Conservation (phyloP, 2,797 vertebrate species). For the Helicolenus hilgendorfi region DNA sequence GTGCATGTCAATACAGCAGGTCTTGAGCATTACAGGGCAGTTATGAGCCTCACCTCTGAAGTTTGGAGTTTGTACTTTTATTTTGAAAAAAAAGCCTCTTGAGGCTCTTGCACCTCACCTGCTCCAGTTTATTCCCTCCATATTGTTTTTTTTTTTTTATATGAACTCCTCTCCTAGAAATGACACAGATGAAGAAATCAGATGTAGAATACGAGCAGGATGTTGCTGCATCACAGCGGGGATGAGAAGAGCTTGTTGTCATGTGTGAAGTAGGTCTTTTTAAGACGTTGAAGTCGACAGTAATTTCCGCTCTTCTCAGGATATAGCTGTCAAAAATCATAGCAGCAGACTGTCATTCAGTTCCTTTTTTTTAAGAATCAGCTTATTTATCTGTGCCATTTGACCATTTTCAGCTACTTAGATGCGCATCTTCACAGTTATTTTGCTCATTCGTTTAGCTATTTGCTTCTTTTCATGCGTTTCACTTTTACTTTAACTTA, state of each 20-base stretch:
- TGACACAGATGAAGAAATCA: constrained; percentile 52
- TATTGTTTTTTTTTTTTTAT: constrained; percentile 16
- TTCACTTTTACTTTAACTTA: background rate
- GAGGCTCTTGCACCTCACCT: background rate
- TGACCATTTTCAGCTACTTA: background rate
- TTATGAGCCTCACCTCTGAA: constrained; percentile 10
- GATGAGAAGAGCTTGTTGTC: constrained; percentile 72
- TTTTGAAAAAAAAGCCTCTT: background rate
- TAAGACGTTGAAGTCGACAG: constrained; percentile 41
- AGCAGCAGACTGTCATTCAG: constrained; percentile 36
- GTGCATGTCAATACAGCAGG: constrained; percentile 2
- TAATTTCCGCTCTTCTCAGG: constrained; percentile 57
- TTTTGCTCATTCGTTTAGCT: background rate
- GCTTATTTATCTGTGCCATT: constrained; percentile 14
- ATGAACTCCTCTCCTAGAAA: constrained; percentile 27
- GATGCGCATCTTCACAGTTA: background rate
- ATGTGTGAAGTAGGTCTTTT: constrained; percentile 69
- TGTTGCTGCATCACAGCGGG: constrained; percentile 73
- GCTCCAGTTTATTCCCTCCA: constrained; percentile 19
- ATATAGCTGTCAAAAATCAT: constrained; percentile 70
- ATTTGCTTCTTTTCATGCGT: background rate
- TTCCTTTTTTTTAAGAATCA: constrained; percentile 21
- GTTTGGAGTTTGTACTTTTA: constrained; percentile 2
- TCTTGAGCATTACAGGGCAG: constrained; percentile 17
- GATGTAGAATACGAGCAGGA: constrained; percentile 58